A percentile compares a stretch with the other conserved stretches of the same genome.
These are phyloP conservation scores for Garra rufa DNA, from an alignment of 2,113 vertebrate species.

Conservation along the genomic window DNA sequence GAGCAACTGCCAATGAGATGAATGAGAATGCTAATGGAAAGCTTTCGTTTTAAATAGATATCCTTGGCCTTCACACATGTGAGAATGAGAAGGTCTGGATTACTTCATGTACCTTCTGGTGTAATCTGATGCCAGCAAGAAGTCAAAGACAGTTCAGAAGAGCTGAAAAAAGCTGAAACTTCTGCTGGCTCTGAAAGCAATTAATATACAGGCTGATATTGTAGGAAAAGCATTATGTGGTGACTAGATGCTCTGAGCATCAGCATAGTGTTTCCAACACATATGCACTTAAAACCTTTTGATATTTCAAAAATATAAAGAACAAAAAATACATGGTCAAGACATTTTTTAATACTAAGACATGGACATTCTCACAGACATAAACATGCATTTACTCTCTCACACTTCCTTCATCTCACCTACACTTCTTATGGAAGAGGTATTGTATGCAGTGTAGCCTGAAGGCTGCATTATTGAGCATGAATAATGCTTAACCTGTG, in stretches of 20 bases:
- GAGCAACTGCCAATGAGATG: not conserved
- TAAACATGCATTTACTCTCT: slow-evolving; percentile 4
- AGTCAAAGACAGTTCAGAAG: not conserved
- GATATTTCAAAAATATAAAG: not conserved
- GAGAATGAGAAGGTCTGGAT: not conserved
- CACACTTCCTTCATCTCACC: not conserved
- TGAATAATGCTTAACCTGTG: slow-evolving; percentile 50
- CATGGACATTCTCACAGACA: not conserved
- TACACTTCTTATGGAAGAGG: not conserved
- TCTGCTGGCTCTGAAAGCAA: not conserved
- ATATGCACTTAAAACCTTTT: not conserved
- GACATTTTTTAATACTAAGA: not conserved
- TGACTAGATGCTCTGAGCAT: not conserved
- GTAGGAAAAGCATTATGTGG: not conserved
- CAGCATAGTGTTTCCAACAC: not conserved
- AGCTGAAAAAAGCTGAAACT: not conserved
- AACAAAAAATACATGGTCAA: not conserved
- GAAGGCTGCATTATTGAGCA: slow-evolving; percentile 41
- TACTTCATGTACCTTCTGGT: not conserved
- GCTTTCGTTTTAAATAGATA: not conserved
- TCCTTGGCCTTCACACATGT: not conserved
- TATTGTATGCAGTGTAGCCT: slow-evolving; percentile 6
- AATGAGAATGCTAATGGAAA: not conserved
- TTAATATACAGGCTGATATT: not conserved
- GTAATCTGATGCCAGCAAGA: not conserved